phyloP scores from a whole-genome alignment of 1,140 invertebrate species.

The Musca domestica region DNA sequence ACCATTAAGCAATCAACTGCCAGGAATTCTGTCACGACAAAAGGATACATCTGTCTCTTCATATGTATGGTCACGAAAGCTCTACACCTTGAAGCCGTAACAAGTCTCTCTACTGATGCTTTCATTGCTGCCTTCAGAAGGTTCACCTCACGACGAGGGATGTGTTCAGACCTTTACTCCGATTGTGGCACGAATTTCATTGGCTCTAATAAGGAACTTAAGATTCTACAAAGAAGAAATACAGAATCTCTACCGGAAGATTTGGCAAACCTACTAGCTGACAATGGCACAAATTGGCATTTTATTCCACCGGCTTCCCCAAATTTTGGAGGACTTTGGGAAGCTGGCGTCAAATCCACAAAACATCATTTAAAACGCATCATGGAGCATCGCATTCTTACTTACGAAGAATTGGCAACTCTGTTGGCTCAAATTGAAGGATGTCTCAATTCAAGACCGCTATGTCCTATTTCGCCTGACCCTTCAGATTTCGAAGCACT shows the following conservation, averaged over 20 bases:
- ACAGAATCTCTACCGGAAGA: neutral
- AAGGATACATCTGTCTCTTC: neutral
- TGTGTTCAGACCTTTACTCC: too few relatives aligned
- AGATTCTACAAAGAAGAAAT: neutral
- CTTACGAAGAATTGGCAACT: slow-evolving; percentile 40
- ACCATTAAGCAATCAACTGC: slow-evolving; percentile 27
- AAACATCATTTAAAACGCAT: slow-evolving; percentile 33
- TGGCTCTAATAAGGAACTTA: slow-evolving; percentile 17
- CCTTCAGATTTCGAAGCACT: slow-evolving; percentile 27
- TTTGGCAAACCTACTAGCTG: slow-evolving; percentile 24
- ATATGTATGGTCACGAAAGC: slow-evolving; percentile 1
- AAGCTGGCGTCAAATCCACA: slow-evolving; percentile 28
- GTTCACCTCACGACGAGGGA: too few relatives aligned
- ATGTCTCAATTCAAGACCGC: slow-evolving; percentile 35
- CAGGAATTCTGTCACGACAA: neutral
- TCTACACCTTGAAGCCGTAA: too few relatives aligned
- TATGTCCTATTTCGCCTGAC: slow-evolving; percentile 30
- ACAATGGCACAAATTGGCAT: slow-evolving; percentile 14
- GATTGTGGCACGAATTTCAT: slow-evolving; percentile 31
- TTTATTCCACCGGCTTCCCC: slow-evolving; percentile 31
- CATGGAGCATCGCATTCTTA: slow-evolving; percentile 20
- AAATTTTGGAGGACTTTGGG: too few relatives aligned
- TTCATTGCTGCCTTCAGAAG: too few relatives aligned
- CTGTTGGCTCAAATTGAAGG: slow-evolving; percentile 35
- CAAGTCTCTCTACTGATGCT: too few relatives aligned